phyloP scores from a whole-genome alignment of 2,888 invertebrate species.

The Netelia melanura region DNA sequence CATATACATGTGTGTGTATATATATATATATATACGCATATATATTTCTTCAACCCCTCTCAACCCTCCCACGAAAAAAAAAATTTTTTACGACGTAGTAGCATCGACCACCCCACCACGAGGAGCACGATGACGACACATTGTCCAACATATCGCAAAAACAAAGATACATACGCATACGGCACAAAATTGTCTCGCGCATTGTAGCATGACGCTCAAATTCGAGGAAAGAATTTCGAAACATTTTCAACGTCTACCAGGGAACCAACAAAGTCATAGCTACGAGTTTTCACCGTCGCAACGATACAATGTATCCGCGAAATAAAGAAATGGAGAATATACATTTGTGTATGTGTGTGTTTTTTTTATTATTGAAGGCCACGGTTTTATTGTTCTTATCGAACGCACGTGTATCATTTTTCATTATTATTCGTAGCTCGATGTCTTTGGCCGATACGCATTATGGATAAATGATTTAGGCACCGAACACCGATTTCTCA shows the following conservation, averaged over 20 bases:
- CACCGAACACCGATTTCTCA: constrained; percentile 40
- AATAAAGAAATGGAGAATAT: neutral
- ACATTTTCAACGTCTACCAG: neutral
- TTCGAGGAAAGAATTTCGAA: constrained; percentile 1
- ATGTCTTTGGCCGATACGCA: constrained; percentile 10
- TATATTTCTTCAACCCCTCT: constrained; percentile 7
- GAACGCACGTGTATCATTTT: neutral
- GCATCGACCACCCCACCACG: neutral
- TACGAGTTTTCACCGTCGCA: neutral
- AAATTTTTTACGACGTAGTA: constrained; percentile 44
- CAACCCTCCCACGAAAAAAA: constrained; percentile 65
- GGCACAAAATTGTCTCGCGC: constrained; percentile 25
- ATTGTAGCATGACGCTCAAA: constrained; percentile 22
- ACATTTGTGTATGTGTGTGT: neutral
- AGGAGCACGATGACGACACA: constrained; percentile 31
- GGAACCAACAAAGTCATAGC: constrained; percentile 16
- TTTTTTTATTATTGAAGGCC: neutral
- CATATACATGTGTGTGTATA: too few relatives aligned
- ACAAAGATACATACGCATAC: neutral
- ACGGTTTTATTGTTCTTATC: neutral
- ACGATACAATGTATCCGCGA: neutral
- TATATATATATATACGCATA: constrained; percentile 18
- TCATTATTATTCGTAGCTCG: neutral
- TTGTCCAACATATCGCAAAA: constrained; percentile 10
- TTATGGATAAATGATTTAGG: constrained; percentile 31